Base-by-base conservation (phyloP, 35 echinoderm and acorn worm genomes). In the Diadema setosum region DNA sequence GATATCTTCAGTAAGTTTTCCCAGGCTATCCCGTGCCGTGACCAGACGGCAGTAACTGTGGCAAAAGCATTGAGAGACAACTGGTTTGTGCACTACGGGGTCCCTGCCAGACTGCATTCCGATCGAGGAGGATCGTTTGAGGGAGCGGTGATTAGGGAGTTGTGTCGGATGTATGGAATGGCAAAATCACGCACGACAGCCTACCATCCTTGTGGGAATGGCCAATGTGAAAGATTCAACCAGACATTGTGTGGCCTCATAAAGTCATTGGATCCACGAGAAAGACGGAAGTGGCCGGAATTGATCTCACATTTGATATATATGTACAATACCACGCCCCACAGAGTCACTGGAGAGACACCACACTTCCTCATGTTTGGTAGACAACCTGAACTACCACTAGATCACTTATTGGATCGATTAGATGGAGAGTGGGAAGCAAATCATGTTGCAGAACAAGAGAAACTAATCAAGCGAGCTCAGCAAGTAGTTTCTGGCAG, bases 61-160 rank as follows among this genome's bases (percentile, higher is more conserved):
- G 57, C 57, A 12, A 60, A 2, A 4, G 29, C 57, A 23, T 18
- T 60, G 17, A 12, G 83, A 48, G 56, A 92, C 61, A 30, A 88
- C 46, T 93, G 91, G 91, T 88, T 93, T 50, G 21, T 26, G 2
- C 84, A 58, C 42, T 93, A 88, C 76, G 91, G 91, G 5, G 5
- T 82, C 3, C 90, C 90, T 3, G 44, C 74, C 4, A 25, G 85
- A 16, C 81, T 93, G 17, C 91, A 93, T 49, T 81, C 69, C 5
- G 84, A 93, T 32, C 91, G 82, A 26, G 83, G 91, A 15, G 45
- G 91, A 14, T 76, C 88, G 12, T 93, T 93, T 55, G 91, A 93
- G 44, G 29, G 70, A 46, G 15, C 16, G 14, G n/a, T 93, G 30
- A 82, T 93, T 37, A 20, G 46, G 41, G 48, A 87, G 45, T 39